These are phyloP conservation scores for Diorhabda sublineata DNA, from an alignment of 1,140 invertebrate species.

Conservation along the genomic window DNA sequence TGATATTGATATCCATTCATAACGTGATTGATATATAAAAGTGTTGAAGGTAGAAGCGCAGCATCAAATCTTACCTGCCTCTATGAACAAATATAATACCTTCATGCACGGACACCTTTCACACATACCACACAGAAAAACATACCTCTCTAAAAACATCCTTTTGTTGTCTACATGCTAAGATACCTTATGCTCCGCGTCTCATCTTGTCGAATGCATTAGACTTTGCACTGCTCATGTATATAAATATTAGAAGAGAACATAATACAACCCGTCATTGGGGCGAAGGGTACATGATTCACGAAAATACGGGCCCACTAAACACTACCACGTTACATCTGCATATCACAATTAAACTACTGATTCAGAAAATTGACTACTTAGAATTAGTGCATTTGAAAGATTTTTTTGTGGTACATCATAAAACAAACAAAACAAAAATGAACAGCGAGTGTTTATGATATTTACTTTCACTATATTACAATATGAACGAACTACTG, in stretches of 20 bases:
- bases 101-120: constrained; percentile 19
- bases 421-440: no score
- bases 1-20: constrained; percentile 15
- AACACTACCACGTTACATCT: no score
- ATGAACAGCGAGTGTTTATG: no score
- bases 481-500: no score
- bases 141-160: constrained; percentile 15
- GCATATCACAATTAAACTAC: no score
- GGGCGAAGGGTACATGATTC: background rate
- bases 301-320: no score
- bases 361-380: no score
- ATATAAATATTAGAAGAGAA: constrained; percentile 6
- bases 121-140: background rate
- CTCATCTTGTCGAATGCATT: constrained; percentile 15
- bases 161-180: constrained; percentile 10
- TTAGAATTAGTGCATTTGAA: no score
- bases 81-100: constrained; percentile 16
- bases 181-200: constrained; percentile 16
- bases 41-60: constrained; percentile 16
- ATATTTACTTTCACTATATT: no score
- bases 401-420: no score
- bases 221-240: constrained; percentile 5
- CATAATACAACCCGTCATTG: background rate
- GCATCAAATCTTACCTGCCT: constrained; percentile 6
- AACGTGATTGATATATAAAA: constrained; percentile 17